Conservation (phyloP, 2,888 invertebrate species). For the Nephrotoma flavescens region DNA sequence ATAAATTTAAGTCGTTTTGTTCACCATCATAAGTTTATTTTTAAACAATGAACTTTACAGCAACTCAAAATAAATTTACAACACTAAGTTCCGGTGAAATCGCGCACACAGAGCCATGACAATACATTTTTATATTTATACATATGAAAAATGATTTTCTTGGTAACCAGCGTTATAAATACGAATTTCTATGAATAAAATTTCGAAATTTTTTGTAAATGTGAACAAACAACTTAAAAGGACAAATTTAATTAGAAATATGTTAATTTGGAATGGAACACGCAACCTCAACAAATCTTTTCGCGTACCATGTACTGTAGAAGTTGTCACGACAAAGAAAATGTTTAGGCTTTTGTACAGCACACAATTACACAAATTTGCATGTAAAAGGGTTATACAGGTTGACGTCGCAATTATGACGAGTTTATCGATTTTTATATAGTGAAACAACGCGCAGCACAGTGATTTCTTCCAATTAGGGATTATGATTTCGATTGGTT, state of each 20-base stretch:
- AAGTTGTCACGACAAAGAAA: background rate
- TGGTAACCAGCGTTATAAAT: background rate
- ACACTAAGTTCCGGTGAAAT: background rate
- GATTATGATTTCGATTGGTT: no score
- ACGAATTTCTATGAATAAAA: background rate
- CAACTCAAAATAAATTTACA: background rate
- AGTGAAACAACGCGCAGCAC: no score
- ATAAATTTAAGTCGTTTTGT: no score
- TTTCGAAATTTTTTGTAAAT: background rate
- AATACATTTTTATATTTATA: background rate
- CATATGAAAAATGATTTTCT: background rate
- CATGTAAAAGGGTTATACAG: background rate
- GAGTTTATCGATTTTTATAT: background rate
- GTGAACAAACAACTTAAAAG: background rate
- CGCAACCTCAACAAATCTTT: background rate
- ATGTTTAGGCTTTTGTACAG: background rate
- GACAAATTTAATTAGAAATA: background rate
- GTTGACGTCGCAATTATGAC: background rate
- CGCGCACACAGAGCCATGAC: background rate
- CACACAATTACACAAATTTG: background rate
- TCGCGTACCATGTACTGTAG: background rate
- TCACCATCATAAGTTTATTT: background rate
- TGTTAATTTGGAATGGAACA: background rate
- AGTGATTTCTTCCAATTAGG: no score
- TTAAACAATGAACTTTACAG: background rate